These are phyloP conservation scores for Cryptotis parvus DNA, from an alignment of 2,113 vertebrate genomes.

Conservation along the genomic window DNA sequence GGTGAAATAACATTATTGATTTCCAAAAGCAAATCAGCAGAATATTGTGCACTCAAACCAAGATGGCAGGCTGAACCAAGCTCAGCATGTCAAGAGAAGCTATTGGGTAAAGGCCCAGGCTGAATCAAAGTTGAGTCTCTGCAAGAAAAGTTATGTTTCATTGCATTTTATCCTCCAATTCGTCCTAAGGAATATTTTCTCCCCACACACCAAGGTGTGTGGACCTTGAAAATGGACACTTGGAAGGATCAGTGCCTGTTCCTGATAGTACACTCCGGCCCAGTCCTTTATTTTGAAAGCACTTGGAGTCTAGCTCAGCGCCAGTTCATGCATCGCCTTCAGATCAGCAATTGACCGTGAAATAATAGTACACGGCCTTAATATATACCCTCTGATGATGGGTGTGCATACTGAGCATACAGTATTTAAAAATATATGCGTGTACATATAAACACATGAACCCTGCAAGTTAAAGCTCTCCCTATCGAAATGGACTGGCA, in stretches of 20 bases:
- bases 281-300: constrained; percentile 26
- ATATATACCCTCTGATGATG: constrained; percentile 76
- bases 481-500: constrained; percentile 86
- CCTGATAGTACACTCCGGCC: constrained; percentile 37
- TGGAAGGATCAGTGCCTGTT: constrained; percentile 36
- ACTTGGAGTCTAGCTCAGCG: constrained; percentile 2
- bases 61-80: constrained; percentile 53
- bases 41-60: not conserved
- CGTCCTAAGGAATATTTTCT: constrained; percentile 14
- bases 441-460: constrained; percentile 81
- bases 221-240: constrained; percentile 44
- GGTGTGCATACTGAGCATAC: constrained; percentile 81
- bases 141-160: constrained; percentile 30
- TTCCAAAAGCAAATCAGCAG: constrained; percentile 51
- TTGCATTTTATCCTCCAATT: constrained; percentile 44
- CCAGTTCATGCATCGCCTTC: constrained; percentile 63
- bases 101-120: not conserved
- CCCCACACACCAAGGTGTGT: not conserved
- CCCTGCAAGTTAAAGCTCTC: constrained; percentile 77
- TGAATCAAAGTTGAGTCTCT: constrained; percentile 24
- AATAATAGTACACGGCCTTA: constrained; percentile 81
- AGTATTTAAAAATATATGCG: constrained; percentile 74
- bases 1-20: constrained; percentile 27
- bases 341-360: constrained; percentile 78
- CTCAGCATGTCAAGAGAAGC: constrained; percentile 25